Conservation (phyloP, 2,797 vertebrate species). For the Denticeps clupeoides region DNA sequence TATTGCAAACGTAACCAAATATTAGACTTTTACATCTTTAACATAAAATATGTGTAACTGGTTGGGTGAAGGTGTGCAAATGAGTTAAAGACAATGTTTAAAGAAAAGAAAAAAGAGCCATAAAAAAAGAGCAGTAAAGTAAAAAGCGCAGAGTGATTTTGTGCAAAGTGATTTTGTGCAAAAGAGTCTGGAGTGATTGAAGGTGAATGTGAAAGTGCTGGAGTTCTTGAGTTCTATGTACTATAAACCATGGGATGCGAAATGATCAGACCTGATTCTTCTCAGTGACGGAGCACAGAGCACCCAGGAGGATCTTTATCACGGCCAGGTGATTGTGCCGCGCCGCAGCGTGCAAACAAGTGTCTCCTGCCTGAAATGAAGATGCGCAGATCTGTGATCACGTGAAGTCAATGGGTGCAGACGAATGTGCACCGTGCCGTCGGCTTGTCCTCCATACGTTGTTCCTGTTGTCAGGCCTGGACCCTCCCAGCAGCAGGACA, state of each 20-base stretch:
- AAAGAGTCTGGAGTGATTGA: no score
- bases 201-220: no score
- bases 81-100: no score
- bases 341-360: constrained; percentile 77
- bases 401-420: neutral
- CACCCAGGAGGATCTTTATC: constrained; percentile 73
- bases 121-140: no score
- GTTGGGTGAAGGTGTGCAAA: no score
- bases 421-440: neutral
- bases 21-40: no score
- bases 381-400: neutral
- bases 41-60: no score
- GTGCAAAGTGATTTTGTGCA: no score
- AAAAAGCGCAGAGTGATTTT: no score
- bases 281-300: constrained; percentile 73
- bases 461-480: constrained; percentile 74
- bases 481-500: constrained; percentile 71
- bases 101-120: no score
- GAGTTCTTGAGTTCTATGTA: no score
- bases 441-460: constrained; percentile 70
- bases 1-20: no score
- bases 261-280: constrained; percentile 85
- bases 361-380: constrained; percentile 68
- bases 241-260: neutral
- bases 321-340: constrained; percentile 80